phyloP scores from a whole-genome alignment of 2,888 invertebrate genomes.

The Spatulosminthurus flaviceps region DNA sequence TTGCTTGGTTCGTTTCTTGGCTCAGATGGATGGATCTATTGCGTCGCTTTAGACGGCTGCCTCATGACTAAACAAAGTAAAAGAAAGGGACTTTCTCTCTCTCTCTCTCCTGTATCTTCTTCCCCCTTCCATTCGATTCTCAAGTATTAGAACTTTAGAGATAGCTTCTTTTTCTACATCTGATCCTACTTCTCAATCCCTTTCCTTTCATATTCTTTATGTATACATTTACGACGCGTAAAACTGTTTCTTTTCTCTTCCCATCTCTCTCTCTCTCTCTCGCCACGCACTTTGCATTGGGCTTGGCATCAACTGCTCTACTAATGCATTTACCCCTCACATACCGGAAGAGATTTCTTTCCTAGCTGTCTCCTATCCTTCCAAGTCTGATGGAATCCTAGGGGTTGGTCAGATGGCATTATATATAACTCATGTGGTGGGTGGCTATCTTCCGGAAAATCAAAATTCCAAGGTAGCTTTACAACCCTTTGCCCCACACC shows the following conservation, averaged over 20 bases:
- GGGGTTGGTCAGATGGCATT: slow-evolving; percentile 14
- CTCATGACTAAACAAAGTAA: slow-evolving; percentile 32
- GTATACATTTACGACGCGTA: not conserved
- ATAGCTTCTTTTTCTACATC: not conserved
- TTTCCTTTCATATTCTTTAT: not conserved
- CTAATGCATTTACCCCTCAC: slow-evolving; percentile 9
- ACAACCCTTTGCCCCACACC: not conserved
- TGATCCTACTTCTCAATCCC: not conserved
- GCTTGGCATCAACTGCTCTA: not conserved
- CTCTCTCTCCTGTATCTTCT: not conserved
- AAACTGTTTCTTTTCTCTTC: slow-evolving; percentile 7
- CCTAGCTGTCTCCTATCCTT: not conserved
- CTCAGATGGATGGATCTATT: slow-evolving; percentile 20
- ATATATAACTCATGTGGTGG: not conserved
- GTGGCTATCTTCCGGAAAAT: slow-evolving; percentile 5
- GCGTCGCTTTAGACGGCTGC: slow-evolving; percentile 20
- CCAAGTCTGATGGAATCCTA: not conserved
- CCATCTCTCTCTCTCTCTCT: not conserved
- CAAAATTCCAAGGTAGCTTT: not conserved
- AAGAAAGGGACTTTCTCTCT: not conserved
- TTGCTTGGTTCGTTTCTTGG: slow-evolving; percentile 10
- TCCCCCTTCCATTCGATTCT: not conserved
- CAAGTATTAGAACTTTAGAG: not conserved
- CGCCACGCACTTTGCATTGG: not conserved
- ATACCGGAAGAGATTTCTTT: slow-evolving; percentile 28